A percentile compares a stretch with the other conserved stretches of the same genome.
phyloP scores from a whole-genome alignment of 2,797 vertebrate genomes.

The Parauchenoglanis ngamensis region DNA sequence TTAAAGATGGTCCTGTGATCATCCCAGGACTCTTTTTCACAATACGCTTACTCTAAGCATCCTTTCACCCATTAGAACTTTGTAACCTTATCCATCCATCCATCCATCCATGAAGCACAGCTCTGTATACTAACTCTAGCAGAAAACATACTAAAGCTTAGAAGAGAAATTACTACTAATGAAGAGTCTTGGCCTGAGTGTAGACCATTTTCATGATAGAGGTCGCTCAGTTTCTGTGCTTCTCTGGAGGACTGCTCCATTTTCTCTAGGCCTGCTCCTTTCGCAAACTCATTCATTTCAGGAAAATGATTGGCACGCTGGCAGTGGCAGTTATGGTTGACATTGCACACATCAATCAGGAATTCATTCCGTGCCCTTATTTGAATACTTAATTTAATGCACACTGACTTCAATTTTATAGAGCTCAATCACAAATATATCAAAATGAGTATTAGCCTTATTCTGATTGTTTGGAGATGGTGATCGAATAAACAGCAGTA shows the following conservation, averaged over 20 bases:
- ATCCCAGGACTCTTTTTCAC: background rate
- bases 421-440: background rate
- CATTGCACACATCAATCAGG: constrained; percentile 10
- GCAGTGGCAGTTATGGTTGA: constrained; percentile 13
- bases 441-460: background rate
- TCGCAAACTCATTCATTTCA: background rate
- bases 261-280: background rate
- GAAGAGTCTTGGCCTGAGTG: background rate
- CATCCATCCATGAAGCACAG: background rate
- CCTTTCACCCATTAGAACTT: background rate
- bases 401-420: constrained; percentile 21
- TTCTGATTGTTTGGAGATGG: background rate
- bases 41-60: background rate
- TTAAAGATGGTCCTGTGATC: background rate
- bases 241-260: constrained; percentile 9
- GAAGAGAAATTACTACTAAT: background rate
- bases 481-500: background rate
- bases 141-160: background rate
- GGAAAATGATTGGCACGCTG: constrained; percentile 17
- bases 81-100: background rate
- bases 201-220: background rate
- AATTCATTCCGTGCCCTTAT: constrained; percentile 7
- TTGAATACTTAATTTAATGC: constrained; percentile 10
- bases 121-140: background rate
- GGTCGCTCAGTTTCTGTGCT: background rate